These are phyloP conservation scores for Athripsodes cinereus DNA, from an alignment of 2,888 invertebrate genomes.

Conservation along the genomic window DNA sequence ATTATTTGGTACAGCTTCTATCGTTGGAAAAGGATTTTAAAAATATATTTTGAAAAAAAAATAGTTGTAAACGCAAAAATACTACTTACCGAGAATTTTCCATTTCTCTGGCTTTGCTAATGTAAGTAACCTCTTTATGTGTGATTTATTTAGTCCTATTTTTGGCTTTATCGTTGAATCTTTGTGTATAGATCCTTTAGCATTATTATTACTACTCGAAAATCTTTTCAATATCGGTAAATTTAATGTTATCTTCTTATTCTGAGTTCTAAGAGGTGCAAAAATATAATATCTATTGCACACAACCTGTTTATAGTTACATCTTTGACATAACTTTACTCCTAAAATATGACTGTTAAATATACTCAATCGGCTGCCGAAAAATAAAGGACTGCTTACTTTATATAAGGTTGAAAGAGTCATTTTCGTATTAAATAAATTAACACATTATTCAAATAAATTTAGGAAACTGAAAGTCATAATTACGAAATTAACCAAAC, in stretches of 20 bases:
- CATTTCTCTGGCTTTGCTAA: slow-evolving; percentile 60
- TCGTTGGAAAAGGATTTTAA: no score
- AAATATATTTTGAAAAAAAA: no score
- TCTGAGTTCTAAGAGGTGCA: background rate
- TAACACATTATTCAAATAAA: background rate
- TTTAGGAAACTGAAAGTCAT: background rate
- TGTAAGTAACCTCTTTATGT: slow-evolving; percentile 49
- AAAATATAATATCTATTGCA: background rate
- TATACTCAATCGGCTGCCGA: background rate
- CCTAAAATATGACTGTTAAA: background rate
- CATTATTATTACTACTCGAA: background rate
- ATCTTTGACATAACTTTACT: background rate
- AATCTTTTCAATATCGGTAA: background rate
- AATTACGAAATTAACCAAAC: no score
- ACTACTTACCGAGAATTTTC: slow-evolving; percentile 48
- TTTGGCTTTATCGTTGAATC: slow-evolving; percentile 35
- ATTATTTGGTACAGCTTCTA: no score
- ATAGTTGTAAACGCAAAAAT: no score
- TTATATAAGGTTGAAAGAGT: background rate
- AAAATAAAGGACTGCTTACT: background rate
- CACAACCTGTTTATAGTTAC: background rate
- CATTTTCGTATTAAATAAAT: background rate
- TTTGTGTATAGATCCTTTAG: background rate
- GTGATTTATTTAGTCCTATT: slow-evolving; percentile 48
- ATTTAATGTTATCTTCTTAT: background rate